A percentile compares a stretch with the other conserved stretches of the same genome.
Conservation (phyloP, 2,113 vertebrate genomes). For the Phaethornis superciliosus region DNA sequence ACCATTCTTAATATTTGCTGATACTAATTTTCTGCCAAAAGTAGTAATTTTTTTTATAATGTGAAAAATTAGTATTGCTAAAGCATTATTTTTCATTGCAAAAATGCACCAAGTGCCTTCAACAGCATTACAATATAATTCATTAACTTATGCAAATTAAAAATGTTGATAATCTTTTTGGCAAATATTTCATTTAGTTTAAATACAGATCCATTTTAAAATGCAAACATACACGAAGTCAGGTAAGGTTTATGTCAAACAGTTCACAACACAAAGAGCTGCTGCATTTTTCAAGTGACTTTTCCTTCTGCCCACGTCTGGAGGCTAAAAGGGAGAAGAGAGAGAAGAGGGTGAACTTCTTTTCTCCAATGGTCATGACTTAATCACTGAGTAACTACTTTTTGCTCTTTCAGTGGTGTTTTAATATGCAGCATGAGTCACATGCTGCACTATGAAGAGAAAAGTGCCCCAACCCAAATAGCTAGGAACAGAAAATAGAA, state of each 20-base stretch:
- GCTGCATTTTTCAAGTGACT: neutral
- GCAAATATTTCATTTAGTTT: conserved; percentile 50
- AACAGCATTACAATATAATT: conserved; percentile 14
- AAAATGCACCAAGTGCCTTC: neutral
- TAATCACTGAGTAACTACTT: neutral
- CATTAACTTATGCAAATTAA: conserved; percentile 39
- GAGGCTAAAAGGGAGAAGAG: neutral
- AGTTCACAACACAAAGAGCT: neutral
- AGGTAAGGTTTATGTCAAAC: neutral
- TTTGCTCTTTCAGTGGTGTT: neutral
- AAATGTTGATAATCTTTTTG: conserved; percentile 13
- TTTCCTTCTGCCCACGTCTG: neutral
- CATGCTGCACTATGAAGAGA: neutral
- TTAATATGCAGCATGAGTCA: neutral
- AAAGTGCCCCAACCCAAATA: neutral
- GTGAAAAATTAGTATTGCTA: neutral
- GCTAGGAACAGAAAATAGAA: neutral
- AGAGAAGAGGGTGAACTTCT: neutral
- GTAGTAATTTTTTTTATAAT: neutral
- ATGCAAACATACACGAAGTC: neutral
- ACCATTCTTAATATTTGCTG: neutral
- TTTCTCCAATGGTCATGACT: neutral
- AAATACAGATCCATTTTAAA: conserved; percentile 27
- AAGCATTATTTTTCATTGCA: neutral
- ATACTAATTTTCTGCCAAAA: neutral